Percentiles rank a stretch among this genome's conserved stretches.
phyloP scores from a whole-genome alignment of 2,113 vertebrate species.

The Pteruthius melanotis region DNA sequence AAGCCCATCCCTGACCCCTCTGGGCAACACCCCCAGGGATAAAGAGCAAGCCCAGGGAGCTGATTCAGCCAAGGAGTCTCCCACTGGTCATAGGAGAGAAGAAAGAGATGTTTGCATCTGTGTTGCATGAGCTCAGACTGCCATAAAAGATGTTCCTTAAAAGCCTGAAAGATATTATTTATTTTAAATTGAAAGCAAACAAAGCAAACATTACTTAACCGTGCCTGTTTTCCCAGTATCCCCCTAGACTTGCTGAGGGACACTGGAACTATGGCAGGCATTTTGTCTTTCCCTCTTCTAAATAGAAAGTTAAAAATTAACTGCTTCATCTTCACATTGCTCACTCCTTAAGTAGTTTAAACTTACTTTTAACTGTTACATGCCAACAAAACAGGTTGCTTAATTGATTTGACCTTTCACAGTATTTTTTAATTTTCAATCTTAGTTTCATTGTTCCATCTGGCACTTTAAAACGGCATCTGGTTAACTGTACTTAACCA shows the following conservation, averaged over 20 bases:
- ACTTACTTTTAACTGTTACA: constrained; percentile 95
- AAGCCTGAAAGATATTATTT: constrained; percentile 1
- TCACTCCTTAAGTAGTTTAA: constrained; percentile 84
- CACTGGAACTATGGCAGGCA: constrained; percentile 10
- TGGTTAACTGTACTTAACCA: constrained; percentile 99
- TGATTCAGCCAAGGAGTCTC: background rate
- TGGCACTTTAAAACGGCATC: constrained; percentile 99
- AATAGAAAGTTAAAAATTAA: constrained; percentile 60
- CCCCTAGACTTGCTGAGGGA: background rate
- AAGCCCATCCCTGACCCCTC: background rate
- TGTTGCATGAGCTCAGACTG: background rate
- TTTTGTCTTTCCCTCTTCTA: constrained; percentile 55
- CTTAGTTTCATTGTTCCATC: constrained; percentile 99
- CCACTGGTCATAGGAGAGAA: background rate
- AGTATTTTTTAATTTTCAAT: constrained; percentile 98
- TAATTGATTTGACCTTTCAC: constrained; percentile 99
- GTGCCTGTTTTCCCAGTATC: background rate
- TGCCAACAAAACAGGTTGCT: constrained; percentile 95
- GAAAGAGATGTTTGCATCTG: background rate
- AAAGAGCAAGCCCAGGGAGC: background rate
- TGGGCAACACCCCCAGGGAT: background rate
- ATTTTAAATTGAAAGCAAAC: constrained; percentile 41
- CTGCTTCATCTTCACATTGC: constrained; percentile 64
- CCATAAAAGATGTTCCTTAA: background rate
- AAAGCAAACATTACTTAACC: background rate